Percentiles rank a stretch among this genome's conserved stretches.
Evolutionary conservation across 2,113 vertebrate genomes (phyloP).

Genomic region (Hypocryptadius cinnamomeus): DNA sequence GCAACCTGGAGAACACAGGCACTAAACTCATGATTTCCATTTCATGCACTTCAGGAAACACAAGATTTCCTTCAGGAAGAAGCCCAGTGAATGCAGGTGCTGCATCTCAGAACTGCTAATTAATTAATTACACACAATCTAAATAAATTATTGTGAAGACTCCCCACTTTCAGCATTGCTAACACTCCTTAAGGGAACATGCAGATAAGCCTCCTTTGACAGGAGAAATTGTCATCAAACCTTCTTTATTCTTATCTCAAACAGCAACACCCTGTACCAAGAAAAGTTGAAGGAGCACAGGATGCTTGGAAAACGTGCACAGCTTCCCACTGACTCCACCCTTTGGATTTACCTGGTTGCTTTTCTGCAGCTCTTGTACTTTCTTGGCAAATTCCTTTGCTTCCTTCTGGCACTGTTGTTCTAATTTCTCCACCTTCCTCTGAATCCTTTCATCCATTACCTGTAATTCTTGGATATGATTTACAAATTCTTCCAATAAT

Average conservation of each 20-base stretch:
- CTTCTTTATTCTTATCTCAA: neutral
- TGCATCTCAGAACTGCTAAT: neutral
- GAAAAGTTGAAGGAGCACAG: neutral
- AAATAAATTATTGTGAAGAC: neutral
- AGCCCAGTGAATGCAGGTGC: neutral
- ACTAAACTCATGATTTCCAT: neutral
- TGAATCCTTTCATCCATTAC: slow-evolving; percentile 96
- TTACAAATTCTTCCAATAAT: slow-evolving; percentile 93
- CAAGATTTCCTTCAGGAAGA: neutral
- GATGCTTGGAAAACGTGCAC: neutral
- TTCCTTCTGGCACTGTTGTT: slow-evolving; percentile 96
- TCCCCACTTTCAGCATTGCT: neutral
- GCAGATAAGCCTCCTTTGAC: neutral
- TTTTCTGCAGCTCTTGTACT: slow-evolving; percentile 95
- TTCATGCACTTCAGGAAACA: neutral
- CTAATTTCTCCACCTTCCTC: slow-evolving; percentile 93
- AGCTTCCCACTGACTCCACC: neutral
- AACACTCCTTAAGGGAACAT: neutral
- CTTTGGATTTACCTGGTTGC: slow-evolving; percentile 86
- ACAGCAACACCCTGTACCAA: neutral
- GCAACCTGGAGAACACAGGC: slow-evolving; percentile 81
- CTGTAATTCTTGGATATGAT: slow-evolving; percentile 96
- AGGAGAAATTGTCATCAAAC: neutral
- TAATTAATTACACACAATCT: neutral
- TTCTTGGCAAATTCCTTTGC: slow-evolving; percentile 98